Percentiles rank a stretch among this genome's conserved stretches.
Conservation (phyloP, 2,888 invertebrate species). For the Erebia aethiops region DNA sequence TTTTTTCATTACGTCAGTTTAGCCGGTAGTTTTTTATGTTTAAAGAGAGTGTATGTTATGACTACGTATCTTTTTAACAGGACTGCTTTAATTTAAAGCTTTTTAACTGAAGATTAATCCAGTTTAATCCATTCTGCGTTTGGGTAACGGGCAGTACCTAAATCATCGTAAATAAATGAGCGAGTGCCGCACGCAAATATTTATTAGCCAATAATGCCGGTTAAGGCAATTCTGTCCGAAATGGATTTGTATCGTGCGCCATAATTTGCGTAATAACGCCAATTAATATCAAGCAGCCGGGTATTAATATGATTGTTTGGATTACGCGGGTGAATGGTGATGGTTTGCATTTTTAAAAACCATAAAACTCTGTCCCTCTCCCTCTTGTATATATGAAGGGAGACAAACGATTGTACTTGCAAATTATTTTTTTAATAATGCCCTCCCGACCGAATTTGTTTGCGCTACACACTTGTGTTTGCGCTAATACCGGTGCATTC, state of each 20-base stretch:
- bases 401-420: no score
- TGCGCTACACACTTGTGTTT: no score
- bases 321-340: conserved; percentile 4
- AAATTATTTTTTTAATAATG: no score
- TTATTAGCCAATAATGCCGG: conserved; percentile 22
- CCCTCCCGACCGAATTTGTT: no score
- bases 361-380: no score
- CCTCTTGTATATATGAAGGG: no score
- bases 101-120: background rate
- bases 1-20: no score
- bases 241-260: conserved; percentile 24
- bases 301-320: conserved; percentile 23
- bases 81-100: background rate
- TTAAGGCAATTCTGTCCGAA: conserved; percentile 22
- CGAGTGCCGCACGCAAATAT: conserved; percentile 22
- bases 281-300: conserved; percentile 21
- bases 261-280: conserved; percentile 19
- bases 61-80: no score
- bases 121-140: background rate
- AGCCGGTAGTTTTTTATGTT: no score
- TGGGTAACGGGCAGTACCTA: background rate
- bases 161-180: conserved; percentile 19
- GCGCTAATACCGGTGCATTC: no score
- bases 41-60: no score
- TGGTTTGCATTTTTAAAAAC: conserved; percentile 1